A percentile compares a stretch with the other conserved stretches of the same genome.
These are phyloP conservation scores for Brachypteracias leptosomus DNA, from an alignment of 2,113 vertebrate genomes.

Conservation along the genomic window DNA sequence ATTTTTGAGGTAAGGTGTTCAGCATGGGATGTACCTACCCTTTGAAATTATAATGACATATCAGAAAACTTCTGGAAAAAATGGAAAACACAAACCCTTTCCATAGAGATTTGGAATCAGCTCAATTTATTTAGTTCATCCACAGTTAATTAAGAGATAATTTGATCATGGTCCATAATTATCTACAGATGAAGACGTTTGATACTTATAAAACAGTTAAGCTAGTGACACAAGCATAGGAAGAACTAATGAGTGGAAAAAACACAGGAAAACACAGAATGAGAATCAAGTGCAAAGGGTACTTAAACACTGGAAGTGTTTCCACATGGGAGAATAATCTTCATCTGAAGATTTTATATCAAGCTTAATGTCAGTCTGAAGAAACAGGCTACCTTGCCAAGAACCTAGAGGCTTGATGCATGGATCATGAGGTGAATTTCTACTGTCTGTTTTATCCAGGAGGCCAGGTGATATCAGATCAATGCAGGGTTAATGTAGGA, in stretches of 20 bases:
- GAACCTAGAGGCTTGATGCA: not conserved
- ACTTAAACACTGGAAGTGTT: not conserved
- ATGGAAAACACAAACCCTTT: not conserved
- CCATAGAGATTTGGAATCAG: not conserved
- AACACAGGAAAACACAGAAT: not conserved
- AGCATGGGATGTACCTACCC: rapidly evolving
- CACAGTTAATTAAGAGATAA: not conserved
- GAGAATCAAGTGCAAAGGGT: not conserved
- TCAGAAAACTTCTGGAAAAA: not conserved
- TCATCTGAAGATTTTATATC: not conserved
- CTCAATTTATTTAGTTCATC: not conserved
- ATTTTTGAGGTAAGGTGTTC: not conserved
- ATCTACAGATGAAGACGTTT: not conserved
- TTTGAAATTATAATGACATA: not conserved
- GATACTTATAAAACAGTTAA: not conserved
- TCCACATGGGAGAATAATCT: not conserved
- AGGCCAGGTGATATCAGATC: not conserved
- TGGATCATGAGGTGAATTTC: not conserved
- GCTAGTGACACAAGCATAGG: not conserved
- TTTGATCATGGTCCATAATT: not conserved
- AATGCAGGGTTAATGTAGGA: not conserved
- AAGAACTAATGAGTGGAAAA: not conserved
- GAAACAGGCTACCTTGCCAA: not conserved
- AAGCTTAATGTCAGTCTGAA: not conserved
- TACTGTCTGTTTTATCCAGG: not conserved